These are phyloP conservation scores for Geopemphigus sp. DNA, from an alignment of 1,140 invertebrate species.

Conservation along the genomic window DNA sequence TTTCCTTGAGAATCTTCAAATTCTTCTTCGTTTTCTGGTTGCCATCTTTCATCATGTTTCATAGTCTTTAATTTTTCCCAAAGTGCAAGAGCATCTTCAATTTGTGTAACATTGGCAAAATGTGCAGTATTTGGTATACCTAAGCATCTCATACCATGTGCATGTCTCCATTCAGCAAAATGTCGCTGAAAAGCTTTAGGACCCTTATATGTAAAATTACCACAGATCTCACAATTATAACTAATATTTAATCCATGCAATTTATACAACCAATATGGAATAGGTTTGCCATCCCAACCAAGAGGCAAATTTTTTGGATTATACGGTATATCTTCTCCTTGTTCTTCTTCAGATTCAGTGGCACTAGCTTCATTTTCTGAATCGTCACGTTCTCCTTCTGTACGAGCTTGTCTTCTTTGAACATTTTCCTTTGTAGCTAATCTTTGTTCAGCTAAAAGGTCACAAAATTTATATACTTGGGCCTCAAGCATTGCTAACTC, in stretches of 20 bases:
- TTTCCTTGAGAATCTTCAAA: slow-evolving; percentile 98
- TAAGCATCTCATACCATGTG: slow-evolving; percentile 98
- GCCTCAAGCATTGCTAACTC: slow-evolving; percentile 84
- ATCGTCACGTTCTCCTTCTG: slow-evolving; percentile 89
- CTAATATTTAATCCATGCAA: slow-evolving; percentile 98
- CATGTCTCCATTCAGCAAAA: slow-evolving; percentile 99
- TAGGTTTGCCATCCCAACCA: slow-evolving; percentile 99
- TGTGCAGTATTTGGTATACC: slow-evolving; percentile 99
- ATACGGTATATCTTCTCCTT: slow-evolving; percentile 93
- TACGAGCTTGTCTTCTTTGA: slow-evolving; percentile 94
- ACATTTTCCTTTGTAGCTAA: slow-evolving; percentile 96
- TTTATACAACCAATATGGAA: slow-evolving; percentile 99
- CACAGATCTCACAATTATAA: slow-evolving; percentile 99
- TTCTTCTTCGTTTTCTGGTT: slow-evolving; percentile 96
- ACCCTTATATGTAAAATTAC: slow-evolving; percentile 98
- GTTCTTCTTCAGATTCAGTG: slow-evolving; percentile 80
- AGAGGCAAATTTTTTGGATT: slow-evolving; percentile 99
- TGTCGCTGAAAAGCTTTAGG: slow-evolving; percentile 99
- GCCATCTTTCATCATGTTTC: slow-evolving; percentile 94
- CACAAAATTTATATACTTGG: slow-evolving; percentile 75
- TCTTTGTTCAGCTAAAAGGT: slow-evolving; percentile 79
- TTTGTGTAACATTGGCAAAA: slow-evolving; percentile 99
- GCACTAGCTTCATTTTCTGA: slow-evolving; percentile 88
- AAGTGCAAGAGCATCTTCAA: slow-evolving; percentile 93
- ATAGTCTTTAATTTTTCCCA: slow-evolving; percentile 97